Percentiles rank a stretch among this genome's conserved stretches.
phyloP scores from a whole-genome alignment of 2,113 vertebrate species.

The Cranoglanis bouderius region DNA sequence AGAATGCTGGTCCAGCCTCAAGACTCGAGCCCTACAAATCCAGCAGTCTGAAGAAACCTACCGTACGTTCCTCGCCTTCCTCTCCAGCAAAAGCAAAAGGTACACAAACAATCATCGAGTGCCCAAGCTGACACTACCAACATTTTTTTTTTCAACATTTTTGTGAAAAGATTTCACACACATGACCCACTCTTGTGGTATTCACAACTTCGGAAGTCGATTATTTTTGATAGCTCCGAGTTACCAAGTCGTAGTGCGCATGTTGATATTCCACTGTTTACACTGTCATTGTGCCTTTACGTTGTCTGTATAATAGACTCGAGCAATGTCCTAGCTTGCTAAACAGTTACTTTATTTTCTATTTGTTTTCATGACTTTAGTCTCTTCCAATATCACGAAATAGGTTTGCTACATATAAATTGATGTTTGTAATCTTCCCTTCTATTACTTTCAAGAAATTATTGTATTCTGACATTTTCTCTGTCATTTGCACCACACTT shows the following conservation, averaged over 20 bases:
- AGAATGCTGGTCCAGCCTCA: slow-evolving; percentile 67
- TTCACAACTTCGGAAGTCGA: background rate
- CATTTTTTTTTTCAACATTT: background rate
- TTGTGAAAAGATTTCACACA: background rate
- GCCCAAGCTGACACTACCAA: too few relatives aligned
- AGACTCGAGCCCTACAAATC: slow-evolving; percentile 75
- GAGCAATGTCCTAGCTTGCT: background rate
- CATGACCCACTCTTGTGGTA: background rate
- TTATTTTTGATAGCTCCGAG: background rate
- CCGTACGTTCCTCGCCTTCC: slow-evolving; percentile 88
- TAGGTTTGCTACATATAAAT: too few relatives aligned
- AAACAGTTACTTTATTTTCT: background rate
- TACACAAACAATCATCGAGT: slow-evolving; percentile 61
- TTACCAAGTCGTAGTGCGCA: background rate
- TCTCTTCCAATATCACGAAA: too few relatives aligned
- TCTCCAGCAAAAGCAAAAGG: slow-evolving; percentile 94
- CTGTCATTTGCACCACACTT: background rate
- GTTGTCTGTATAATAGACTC: background rate
- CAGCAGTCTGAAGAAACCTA: slow-evolving; percentile 80
- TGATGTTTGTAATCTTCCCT: background rate
- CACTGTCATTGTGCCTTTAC: background rate
- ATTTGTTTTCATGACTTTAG: background rate
- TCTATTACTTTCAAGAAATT: background rate
- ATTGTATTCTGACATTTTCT: background rate
- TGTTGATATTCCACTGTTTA: background rate